Conservation (phyloP, 2,113 vertebrate genomes). For the Eptatretus burgeri region DNA sequence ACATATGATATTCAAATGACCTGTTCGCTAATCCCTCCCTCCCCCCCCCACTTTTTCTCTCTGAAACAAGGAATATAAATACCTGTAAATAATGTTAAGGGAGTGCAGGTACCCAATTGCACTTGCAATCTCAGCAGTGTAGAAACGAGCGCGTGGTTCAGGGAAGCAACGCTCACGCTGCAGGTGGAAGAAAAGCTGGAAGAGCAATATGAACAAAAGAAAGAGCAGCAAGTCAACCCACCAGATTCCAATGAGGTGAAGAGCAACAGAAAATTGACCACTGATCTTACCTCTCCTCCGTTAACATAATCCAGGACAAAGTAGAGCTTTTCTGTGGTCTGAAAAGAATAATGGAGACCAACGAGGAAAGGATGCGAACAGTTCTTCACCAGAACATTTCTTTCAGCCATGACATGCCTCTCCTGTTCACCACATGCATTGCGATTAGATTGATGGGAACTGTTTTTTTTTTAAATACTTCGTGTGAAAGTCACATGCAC, state of each 20-base stretch:
- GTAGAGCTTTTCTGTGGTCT: conserved; percentile 85
- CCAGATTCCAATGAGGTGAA: too few relatives aligned
- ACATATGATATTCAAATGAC: too few relatives aligned
- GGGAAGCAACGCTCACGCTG: conserved; percentile 4
- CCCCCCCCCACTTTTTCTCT: too few relatives aligned
- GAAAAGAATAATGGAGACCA: conserved; percentile 80
- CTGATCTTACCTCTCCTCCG: conserved; percentile 53
- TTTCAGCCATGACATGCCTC: conserved; percentile 91
- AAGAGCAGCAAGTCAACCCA: too few relatives aligned
- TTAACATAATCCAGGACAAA: conserved; percentile 94
- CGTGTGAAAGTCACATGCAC: too few relatives aligned
- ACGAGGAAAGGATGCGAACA: conserved; percentile 74
- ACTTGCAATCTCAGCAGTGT: background rate
- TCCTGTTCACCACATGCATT: conserved; percentile 21
- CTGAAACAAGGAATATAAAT: background rate
- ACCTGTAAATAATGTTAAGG: conserved; percentile 4
- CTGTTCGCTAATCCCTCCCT: too few relatives aligned
- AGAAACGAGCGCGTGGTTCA: conserved; percentile 1
- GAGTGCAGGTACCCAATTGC: conserved; percentile 3
- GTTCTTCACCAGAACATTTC: conserved; percentile 74
- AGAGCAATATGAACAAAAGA: too few relatives aligned
- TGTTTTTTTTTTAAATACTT: too few relatives aligned
- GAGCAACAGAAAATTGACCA: too few relatives aligned
- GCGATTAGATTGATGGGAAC: too few relatives aligned
- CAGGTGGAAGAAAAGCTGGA: conserved; percentile 1